Percentiles rank a stretch among this genome's conserved stretches.
Conservation (phyloP, 30 jellyfish, hydroid and myxozoan genomes). For the Cassiopea andromeda region DNA sequence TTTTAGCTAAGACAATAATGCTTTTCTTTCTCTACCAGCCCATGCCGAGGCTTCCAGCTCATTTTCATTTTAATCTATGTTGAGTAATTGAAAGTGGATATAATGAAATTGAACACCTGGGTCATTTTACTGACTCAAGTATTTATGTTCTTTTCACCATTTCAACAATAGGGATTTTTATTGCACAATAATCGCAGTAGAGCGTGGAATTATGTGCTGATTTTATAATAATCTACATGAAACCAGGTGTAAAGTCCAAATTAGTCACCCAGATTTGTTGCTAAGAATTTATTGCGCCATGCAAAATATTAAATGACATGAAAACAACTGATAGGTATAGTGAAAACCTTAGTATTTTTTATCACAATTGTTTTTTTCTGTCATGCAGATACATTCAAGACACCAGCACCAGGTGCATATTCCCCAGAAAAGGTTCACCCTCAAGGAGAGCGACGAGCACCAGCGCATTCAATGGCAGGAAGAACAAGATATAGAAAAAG, state of each 20-base stretch:
- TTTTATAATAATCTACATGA: not conserved
- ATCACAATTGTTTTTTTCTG: not conserved
- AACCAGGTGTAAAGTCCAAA: not conserved
- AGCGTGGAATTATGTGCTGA: not conserved
- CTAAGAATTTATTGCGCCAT: no score
- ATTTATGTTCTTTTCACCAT: not conserved
- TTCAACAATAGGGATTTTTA: not conserved
- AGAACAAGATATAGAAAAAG: conserved; percentile 96
- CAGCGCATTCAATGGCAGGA: conserved; percentile 94
- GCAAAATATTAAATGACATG: no score
- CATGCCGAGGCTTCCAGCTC: not conserved
- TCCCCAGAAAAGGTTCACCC: conserved; percentile 99
- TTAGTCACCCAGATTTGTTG: no score
- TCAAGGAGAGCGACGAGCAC: conserved; percentile 99
- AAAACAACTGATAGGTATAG: no score
- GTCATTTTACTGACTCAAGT: not conserved
- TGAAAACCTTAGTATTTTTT: not conserved
- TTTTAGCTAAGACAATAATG: not conserved
- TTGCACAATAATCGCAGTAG: not conserved
- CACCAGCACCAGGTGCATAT: conserved; percentile 99
- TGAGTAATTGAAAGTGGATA: not conserved
- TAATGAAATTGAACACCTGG: not conserved
- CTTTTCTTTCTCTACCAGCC: not conserved
- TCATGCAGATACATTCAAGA: conserved; percentile 82
- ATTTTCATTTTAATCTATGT: not conserved